Base-by-base conservation (phyloP, 1,140 invertebrate species). In the Radopholus similis region DNA sequence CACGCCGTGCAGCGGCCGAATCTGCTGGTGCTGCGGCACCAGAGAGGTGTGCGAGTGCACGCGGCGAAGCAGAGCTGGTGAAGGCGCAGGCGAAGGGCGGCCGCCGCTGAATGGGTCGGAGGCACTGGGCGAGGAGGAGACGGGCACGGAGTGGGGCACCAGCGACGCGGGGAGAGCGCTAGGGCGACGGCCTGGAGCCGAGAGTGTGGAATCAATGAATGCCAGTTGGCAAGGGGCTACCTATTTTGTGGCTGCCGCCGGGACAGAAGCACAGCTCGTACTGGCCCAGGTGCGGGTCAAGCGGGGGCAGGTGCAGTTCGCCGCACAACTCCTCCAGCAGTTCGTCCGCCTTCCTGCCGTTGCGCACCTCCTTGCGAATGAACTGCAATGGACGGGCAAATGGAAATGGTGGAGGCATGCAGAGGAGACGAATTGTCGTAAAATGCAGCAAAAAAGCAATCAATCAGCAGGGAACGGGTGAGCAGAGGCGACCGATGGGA, bases 291-390 rank as follows among this genome's bases (percentile, higher is more conserved):
- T 77, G 49, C 9, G 69, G 65, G 56, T 73, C 71, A 28, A 64
- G 26, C 42, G 42, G 32, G 35, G 75, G 58, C 28, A 75, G 54
- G 37, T 75, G 40, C 38, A 75, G 57, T 26, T 64, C 65, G n/a
- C 32, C 40, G 26, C 64, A 59, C 34, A 75, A 59, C 34, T 76
- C 70, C 18, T 62, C 51, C 8, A 75, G 28, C 32, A 75, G 35
- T 42, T 75, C 73, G 11, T 42, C 55, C 3, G 73, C 56, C 9
- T 59, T 47, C 23, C 30, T 26, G 21, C 75, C 71, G 57, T 74
- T 77, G n/a, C 38, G 32, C 30, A 75, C 51, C 67, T 77, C 75
- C 35, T 75, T 55, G 21, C 76, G 64, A 37, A 75, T 75, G 32
- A 51, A 64, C 73, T 75, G 44, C 56, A 75, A 77, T n/a, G 35